Percentiles rank a stretch among this genome's conserved stretches.
Conservation (phyloP, 2,797 vertebrate genomes). For the Hydrophis major region DNA sequence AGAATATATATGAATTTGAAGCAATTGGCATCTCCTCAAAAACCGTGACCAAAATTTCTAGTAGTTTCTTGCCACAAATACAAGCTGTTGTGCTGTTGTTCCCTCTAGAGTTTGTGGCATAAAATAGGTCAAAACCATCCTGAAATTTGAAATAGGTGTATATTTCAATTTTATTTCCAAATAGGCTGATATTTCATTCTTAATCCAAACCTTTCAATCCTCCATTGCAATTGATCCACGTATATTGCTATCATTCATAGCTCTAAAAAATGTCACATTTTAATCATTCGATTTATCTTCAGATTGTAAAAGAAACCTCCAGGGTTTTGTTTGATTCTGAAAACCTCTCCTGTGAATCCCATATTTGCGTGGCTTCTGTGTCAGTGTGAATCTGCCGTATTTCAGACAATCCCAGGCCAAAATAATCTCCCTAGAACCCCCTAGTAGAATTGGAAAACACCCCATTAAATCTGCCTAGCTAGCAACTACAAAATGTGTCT, state of each 20-base stretch:
- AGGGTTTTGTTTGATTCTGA: neutral
- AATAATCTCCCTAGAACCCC: constrained; percentile 18
- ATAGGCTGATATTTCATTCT: neutral
- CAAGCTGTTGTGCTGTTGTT: neutral
- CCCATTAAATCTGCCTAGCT: constrained; percentile 49
- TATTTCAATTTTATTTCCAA: too few species aligned
- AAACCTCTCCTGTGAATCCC: constrained; percentile 12
- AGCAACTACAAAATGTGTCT: constrained; percentile 21
- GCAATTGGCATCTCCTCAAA: neutral
- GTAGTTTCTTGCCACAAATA: neutral
- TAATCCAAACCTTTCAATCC: neutral
- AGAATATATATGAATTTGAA: neutral
- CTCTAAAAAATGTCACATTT: neutral
- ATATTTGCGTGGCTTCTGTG: neutral
- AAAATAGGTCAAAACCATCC: neutral
- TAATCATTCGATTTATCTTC: constrained; percentile 1
- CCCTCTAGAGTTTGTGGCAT: neutral
- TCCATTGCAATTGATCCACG: neutral
- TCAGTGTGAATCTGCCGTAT: neutral
- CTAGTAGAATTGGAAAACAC: constrained; percentile 36
- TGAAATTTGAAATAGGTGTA: neutral
- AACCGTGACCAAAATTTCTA: neutral
- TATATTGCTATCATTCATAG: neutral
- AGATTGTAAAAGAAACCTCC: constrained; percentile 7
- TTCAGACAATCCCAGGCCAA: constrained; percentile 33